These are phyloP conservation scores for Poecile montanus DNA, from an alignment of 2,797 vertebrate species.

Conservation along the genomic window DNA sequence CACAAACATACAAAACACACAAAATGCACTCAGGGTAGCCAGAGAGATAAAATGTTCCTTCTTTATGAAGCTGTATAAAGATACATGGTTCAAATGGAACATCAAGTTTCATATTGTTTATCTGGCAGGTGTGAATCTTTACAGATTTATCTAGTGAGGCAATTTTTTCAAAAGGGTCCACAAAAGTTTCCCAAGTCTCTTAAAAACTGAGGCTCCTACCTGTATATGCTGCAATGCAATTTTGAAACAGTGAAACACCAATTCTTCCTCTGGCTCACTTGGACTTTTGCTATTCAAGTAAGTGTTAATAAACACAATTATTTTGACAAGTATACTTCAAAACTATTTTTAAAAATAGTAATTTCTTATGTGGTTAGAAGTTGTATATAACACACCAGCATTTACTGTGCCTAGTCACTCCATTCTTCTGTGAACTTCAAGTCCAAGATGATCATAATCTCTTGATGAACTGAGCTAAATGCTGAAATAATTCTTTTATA, in stretches of 20 bases:
- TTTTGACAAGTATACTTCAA: neutral
- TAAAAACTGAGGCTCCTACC: neutral
- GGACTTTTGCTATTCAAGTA: neutral
- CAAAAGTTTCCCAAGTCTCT: neutral
- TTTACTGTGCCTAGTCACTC: neutral
- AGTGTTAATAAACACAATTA: neutral
- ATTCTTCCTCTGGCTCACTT: neutral
- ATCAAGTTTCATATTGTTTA: neutral
- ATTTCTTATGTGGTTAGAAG: neutral
- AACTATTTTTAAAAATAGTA: neutral
- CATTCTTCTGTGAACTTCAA: neutral
- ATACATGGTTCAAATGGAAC: neutral
- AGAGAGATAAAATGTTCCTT: neutral
- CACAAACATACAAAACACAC: neutral
- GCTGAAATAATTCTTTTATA: neutral
- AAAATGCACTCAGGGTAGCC: neutral
- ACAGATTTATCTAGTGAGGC: neutral
- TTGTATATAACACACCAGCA: neutral
- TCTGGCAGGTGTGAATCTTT: neutral
- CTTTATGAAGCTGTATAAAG: neutral
- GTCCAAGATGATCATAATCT: neutral
- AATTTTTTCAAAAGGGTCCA: neutral
- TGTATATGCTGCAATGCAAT: neutral
- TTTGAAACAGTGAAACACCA: neutral
- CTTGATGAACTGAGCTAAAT: neutral